These are phyloP conservation scores for Myotis davidii DNA, from an alignment of 2,113 vertebrate genomes.

Conservation along the genomic window DNA sequence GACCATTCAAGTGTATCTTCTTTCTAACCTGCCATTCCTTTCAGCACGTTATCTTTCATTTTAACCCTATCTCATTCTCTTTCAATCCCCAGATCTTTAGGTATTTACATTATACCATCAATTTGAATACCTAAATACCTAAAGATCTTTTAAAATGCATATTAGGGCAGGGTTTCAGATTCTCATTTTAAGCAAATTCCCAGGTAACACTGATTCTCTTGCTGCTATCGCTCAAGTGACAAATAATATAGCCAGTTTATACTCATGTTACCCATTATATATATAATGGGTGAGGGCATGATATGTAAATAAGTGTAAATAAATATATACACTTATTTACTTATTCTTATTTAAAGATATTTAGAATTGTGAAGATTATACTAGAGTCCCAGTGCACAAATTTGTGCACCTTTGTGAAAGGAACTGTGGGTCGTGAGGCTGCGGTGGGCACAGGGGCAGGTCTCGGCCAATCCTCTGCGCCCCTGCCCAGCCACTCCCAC, in stretches of 20 bases:
- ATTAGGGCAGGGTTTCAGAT: not conserved
- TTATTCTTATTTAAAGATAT: not conserved
- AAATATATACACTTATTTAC: not conserved
- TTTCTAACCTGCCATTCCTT: not conserved
- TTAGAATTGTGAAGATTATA: not conserved
- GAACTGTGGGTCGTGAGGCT: too few species aligned
- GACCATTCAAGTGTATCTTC: not conserved
- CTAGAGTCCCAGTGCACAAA: too few species aligned
- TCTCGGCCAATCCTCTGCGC: too few species aligned
- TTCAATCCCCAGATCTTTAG: not conserved
- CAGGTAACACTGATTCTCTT: not conserved
- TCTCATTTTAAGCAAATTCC: not conserved
- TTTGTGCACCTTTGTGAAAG: too few species aligned
- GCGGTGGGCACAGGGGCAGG: too few species aligned
- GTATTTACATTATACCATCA: too few species aligned
- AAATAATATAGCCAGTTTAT: not conserved
- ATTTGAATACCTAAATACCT: fast-evolving
- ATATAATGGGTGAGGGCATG: too few species aligned
- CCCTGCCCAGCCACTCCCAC: too few species aligned
- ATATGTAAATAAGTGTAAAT: too few species aligned
- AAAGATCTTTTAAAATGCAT: not conserved
- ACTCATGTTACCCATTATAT: not conserved
- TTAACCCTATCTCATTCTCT: not conserved
- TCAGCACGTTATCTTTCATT: not conserved
- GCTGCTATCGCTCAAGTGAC: not conserved